These are phyloP conservation scores for Ceratotherium simum DNA, from an alignment of 2,113 vertebrate genomes.

Conservation along the genomic window DNA sequence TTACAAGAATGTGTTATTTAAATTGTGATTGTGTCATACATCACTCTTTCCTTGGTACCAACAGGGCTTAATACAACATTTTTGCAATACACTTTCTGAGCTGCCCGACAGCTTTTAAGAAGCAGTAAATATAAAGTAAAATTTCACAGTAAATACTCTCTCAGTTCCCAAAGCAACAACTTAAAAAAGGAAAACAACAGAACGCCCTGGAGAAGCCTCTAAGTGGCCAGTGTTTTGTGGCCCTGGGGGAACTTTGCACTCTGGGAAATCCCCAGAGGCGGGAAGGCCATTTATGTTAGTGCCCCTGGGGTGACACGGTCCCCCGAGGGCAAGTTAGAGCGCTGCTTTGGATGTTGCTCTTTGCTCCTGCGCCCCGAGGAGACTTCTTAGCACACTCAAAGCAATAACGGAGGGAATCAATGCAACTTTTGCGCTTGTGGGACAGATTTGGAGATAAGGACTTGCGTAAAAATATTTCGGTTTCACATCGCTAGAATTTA, in stretches of 20 bases:
- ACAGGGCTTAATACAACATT: neutral
- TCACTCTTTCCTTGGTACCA: neutral
- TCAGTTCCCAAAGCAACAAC: slow-evolving; percentile 11
- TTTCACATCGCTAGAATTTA: neutral
- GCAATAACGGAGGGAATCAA: neutral
- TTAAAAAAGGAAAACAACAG: neutral
- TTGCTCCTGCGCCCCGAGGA: neutral
- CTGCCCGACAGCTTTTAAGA: slow-evolving; percentile 1
- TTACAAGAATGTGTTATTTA: neutral
- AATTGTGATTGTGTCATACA: slow-evolving; percentile 57
- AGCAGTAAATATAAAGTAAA: slow-evolving; percentile 59
- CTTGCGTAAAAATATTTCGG: neutral
- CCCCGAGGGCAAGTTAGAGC: neutral
- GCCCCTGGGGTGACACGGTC: rapidly evolving
- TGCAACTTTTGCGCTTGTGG: neutral
- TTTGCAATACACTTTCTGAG: slow-evolving; percentile 69
- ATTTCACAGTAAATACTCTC: slow-evolving; percentile 46
- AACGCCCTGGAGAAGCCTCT: neutral
- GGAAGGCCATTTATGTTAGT: neutral
- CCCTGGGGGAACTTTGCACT: no score
- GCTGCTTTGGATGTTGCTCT: neutral
- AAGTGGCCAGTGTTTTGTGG: neutral
- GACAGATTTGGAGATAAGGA: neutral
- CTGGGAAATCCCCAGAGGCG: neutral
- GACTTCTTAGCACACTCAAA: neutral